These are phyloP conservation scores for Sorex maritimensis DNA, from an alignment of 2,797 vertebrate genomes.

Conservation along the genomic window DNA sequence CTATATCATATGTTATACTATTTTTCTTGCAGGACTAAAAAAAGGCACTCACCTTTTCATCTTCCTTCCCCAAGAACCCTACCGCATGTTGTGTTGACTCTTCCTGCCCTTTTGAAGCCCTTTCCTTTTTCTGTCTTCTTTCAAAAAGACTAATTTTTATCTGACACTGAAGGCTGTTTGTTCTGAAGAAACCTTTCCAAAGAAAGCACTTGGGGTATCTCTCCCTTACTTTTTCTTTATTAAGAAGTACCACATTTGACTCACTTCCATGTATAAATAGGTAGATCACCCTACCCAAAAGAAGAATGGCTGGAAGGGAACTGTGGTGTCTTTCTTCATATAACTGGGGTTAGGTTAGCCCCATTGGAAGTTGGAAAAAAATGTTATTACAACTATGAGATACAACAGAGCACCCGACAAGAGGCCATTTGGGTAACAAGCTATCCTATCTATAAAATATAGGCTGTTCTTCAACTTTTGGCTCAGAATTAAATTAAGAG, in stretches of 20 bases:
- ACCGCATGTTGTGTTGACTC: conserved; percentile 35
- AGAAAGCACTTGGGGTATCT: conserved; percentile 24
- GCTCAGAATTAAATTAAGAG: background rate
- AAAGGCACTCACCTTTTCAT: background rate
- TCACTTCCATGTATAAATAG: conserved; percentile 33
- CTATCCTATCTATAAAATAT: conserved; percentile 53
- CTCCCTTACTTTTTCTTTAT: conserved; percentile 14
- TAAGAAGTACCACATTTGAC: conserved; percentile 11
- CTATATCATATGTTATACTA: background rate
- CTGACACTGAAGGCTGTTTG: background rate
- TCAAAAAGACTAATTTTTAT: conserved; percentile 54
- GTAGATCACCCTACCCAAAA: background rate
- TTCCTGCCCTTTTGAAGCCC: background rate
- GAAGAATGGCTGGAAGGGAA: background rate
- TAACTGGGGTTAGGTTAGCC: conserved; percentile 35
- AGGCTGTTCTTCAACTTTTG: background rate
- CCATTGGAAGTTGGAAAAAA: background rate
- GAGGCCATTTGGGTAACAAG: background rate
- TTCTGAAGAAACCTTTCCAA: conserved; percentile 68
- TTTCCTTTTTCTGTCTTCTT: conserved; percentile 69
- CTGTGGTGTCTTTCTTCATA: background rate
- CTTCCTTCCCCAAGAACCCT: background rate
- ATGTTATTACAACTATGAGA: conserved; percentile 13
- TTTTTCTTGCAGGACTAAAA: conserved; percentile 49
- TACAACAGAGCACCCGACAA: background rate